Evolutionary conservation across 2,113 vertebrate genomes (phyloP).

Genomic region (Myiozetetes cayanensis): DNA sequence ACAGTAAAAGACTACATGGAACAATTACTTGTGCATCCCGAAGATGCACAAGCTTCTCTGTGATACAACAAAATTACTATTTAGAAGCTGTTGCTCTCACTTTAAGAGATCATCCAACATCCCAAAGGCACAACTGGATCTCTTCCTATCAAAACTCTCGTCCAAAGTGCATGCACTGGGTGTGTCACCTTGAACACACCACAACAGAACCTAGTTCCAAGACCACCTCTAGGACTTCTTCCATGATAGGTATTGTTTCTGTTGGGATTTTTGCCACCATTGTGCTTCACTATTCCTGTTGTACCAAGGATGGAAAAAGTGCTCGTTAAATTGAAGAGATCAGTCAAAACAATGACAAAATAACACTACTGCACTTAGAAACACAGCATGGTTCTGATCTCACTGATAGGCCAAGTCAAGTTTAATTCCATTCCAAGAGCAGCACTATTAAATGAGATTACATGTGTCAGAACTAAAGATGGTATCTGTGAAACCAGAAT

Average conservation of each 20-base stretch:
- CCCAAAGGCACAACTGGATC: neutral
- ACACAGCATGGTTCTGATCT: neutral
- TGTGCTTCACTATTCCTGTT: slow-evolving; percentile 21
- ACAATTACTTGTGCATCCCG: neutral
- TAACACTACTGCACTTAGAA: neutral
- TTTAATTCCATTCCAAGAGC: neutral
- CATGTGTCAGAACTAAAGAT: neutral
- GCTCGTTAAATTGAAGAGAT: neutral
- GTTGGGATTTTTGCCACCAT: slow-evolving; percentile 51
- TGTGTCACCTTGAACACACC: neutral
- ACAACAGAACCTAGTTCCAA: neutral
- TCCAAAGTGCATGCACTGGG: neutral
- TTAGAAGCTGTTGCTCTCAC: neutral
- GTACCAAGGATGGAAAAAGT: slow-evolving; percentile 19
- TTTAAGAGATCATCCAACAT: neutral
- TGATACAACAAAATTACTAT: neutral
- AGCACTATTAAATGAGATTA: neutral
- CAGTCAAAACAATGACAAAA: slow-evolving; percentile 56
- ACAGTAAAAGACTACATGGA: neutral
- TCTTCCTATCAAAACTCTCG: neutral
- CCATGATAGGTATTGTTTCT: slow-evolving; percentile 21
- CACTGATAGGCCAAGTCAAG: neutral
- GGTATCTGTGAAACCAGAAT: neutral
- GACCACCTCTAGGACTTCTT: slow-evolving; percentile 9
- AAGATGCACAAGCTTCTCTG: neutral